Percentiles rank a stretch among this genome's conserved stretches.
These are phyloP conservation scores for Drosophila nasuta DNA, from an alignment of 1,140 invertebrate genomes.

Conservation along the genomic window DNA sequence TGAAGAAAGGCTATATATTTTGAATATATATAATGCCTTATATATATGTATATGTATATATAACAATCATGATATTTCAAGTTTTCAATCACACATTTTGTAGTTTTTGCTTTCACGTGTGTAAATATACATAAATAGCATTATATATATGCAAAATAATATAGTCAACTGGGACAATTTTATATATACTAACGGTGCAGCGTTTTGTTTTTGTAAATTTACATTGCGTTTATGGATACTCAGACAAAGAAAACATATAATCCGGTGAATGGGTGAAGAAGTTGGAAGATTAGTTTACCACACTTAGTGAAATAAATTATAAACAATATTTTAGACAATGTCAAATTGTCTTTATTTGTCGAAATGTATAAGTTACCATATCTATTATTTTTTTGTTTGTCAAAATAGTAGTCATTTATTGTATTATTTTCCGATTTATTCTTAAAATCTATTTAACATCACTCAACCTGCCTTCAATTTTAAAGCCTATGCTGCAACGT, in stretches of 20 bases:
- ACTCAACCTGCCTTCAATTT: not conserved
- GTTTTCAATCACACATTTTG: no score
- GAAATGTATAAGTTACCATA: not conserved
- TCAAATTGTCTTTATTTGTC: not conserved
- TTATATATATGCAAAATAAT: not conserved
- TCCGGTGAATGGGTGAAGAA: not conserved
- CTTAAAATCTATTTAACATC: not conserved
- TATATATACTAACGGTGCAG: no score
- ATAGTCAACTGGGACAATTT: not conserved
- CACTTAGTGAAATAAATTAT: not conserved
- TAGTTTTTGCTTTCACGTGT: no score
- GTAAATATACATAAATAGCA: not conserved
- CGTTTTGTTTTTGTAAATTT: no score
- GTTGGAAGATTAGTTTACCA: not conserved
- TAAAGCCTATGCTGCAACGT: not conserved
- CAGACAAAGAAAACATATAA: slow-evolving; percentile 4
- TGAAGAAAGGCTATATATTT: not conserved
- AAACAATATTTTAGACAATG: not conserved
- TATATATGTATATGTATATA: not conserved
- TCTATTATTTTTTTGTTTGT: not conserved
- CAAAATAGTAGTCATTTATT: not conserved
- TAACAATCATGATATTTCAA: not conserved
- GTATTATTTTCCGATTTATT: not conserved
- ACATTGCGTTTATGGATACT: not conserved
- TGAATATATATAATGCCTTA: not conserved